These are phyloP conservation scores for Phaetusa simplex DNA, from an alignment of 2,113 vertebrate species.

Conservation along the genomic window DNA sequence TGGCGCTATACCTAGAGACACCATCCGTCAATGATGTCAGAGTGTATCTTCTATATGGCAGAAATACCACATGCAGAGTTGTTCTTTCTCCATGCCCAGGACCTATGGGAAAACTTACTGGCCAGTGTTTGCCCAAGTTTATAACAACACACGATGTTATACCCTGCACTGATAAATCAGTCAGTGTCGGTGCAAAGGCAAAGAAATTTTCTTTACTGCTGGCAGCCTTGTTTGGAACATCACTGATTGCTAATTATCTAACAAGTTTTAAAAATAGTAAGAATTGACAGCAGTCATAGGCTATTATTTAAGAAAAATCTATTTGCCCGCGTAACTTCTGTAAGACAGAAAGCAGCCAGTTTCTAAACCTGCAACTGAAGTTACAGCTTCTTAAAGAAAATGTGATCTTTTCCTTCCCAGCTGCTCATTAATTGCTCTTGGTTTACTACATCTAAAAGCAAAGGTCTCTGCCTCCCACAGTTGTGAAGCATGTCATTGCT, in stretches of 20 bases:
- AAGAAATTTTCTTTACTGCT: not conserved
- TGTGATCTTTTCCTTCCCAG: not conserved
- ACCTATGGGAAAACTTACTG: not conserved
- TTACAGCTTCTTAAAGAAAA: not conserved
- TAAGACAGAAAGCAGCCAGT: not conserved
- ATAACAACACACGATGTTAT: not conserved
- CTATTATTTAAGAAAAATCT: not conserved
- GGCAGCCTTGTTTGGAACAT: not conserved
- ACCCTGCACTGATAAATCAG: not conserved
- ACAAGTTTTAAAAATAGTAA: not conserved
- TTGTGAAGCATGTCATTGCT: not conserved
- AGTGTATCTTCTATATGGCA: not conserved
- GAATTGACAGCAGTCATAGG: not conserved
- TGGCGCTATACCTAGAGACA: not conserved
- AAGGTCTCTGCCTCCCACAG: not conserved
- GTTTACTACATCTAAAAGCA: not conserved
- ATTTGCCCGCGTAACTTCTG: not conserved
- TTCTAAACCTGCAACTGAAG: not conserved
- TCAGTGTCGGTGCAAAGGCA: not conserved
- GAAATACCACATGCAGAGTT: not conserved
- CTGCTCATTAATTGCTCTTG: not conserved
- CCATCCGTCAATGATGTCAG: not conserved
- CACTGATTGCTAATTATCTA: not conserved
- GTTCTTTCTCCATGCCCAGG: not conserved
- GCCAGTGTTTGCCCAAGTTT: not conserved